A percentile compares a stretch with the other conserved stretches of the same genome.
These are phyloP conservation scores for Rhaphigaster nebulosa DNA, from an alignment of 2,888 invertebrate species.

Conservation along the genomic window DNA sequence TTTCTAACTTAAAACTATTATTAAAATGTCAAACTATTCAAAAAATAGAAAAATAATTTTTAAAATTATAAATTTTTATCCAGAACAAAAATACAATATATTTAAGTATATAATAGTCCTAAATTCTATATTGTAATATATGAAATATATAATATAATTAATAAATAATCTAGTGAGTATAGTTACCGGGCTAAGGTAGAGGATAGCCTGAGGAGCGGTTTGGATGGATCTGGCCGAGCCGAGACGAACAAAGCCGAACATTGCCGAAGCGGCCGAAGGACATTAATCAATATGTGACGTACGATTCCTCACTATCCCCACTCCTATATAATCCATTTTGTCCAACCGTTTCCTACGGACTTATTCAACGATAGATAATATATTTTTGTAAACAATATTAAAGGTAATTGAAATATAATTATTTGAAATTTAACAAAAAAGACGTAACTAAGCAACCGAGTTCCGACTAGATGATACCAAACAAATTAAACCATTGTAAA, in stretches of 20 bases:
- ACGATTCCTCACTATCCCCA: slow-evolving; percentile 26
- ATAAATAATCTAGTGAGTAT: neutral
- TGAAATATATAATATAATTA: neutral
- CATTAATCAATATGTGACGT: slow-evolving; percentile 63
- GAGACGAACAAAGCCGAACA: slow-evolving; percentile 37
- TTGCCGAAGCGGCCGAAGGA: slow-evolving; percentile 54
- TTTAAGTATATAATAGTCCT: neutral
- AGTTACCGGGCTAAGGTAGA: slow-evolving; percentile 35
- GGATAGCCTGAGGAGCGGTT: slow-evolving; percentile 46
- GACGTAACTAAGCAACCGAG: too few relatives aligned
- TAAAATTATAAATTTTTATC: neutral
- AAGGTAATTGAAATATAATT: neutral
- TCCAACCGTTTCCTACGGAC: neutral
- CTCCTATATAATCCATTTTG: slow-evolving; percentile 36
- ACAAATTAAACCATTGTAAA: too few relatives aligned
- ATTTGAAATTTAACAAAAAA: too few relatives aligned
- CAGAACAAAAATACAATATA: neutral
- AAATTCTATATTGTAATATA: neutral
- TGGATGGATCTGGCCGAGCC: slow-evolving; percentile 34
- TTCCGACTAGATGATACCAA: too few relatives aligned
- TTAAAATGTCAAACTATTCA: neutral
- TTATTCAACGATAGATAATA: slow-evolving; percentile 22
- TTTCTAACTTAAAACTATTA: neutral
- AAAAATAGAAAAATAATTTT: neutral
- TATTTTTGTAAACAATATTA: neutral